Conservation (phyloP, 2,113 vertebrate species). For the Mormyrus iriodes region DNA sequence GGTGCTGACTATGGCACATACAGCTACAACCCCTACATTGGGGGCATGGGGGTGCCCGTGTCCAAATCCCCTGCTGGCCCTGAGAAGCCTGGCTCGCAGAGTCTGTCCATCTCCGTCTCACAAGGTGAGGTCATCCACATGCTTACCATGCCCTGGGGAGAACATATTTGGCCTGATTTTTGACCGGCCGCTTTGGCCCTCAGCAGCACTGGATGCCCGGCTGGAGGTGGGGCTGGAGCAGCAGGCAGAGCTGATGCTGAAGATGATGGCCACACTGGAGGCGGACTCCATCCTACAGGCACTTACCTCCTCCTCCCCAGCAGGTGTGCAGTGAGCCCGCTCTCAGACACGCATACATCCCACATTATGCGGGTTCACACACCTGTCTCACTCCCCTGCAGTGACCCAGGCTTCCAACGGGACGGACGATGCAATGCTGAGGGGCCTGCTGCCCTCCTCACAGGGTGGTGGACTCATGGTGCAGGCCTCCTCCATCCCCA, state of each 20-base stretch:
- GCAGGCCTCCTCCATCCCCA: slow-evolving; percentile 88
- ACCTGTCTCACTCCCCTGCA: slow-evolving; percentile 36
- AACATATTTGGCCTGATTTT: too few species aligned
- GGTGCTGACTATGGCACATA: slow-evolving; percentile 94
- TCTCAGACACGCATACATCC: background rate
- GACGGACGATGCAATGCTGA: slow-evolving; percentile 87
- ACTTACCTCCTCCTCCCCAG: slow-evolving; percentile 82
- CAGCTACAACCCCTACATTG: slow-evolving; percentile 93
- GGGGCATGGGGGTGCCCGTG: slow-evolving; percentile 87
- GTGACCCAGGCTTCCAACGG: slow-evolving; percentile 84
- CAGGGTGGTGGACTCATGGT: slow-evolving; percentile 67
- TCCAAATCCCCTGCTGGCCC: slow-evolving; percentile 79
- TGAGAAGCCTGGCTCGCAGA: slow-evolving; percentile 89
- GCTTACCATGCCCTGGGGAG: background rate
- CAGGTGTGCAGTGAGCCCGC: slow-evolving; percentile 58
- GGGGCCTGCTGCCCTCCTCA: slow-evolving; percentile 75
- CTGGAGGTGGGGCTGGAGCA: slow-evolving; percentile 95
- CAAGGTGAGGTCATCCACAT: slow-evolving; percentile 69
- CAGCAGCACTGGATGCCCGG: slow-evolving; percentile 85
- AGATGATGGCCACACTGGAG: slow-evolving; percentile 98
- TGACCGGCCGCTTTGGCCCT: background rate
- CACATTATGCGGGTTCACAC: background rate
- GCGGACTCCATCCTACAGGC: slow-evolving; percentile 96
- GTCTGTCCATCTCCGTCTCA: slow-evolving; percentile 90
- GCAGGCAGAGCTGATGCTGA: slow-evolving; percentile 96